A percentile compares a stretch with the other conserved stretches of the same genome.
Evolutionary conservation across 2,888 invertebrate species (phyloP).

Genomic region (Malthinus flaveolus): DNA sequence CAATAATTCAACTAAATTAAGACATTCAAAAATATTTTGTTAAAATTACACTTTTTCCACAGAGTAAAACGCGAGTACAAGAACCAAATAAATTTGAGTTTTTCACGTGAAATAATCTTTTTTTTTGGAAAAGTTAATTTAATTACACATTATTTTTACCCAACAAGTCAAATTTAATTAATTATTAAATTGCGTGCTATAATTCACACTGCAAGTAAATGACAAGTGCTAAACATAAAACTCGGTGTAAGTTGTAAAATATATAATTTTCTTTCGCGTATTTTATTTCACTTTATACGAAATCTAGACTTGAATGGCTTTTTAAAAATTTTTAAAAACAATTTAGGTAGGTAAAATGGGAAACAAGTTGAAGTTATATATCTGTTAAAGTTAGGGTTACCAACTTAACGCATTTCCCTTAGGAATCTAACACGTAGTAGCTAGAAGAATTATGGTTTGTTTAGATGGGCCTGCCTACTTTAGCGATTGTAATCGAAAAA

Average conservation of each 20-base stretch:
- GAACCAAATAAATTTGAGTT: not conserved
- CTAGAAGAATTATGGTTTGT: constrained; percentile 45
- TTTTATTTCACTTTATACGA: not conserved
- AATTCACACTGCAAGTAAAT: constrained; percentile 20
- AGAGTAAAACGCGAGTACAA: not conserved
- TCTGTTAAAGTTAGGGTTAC: constrained; percentile 25
- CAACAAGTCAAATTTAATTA: constrained; percentile 19
- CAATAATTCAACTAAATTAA: constrained; percentile 12
- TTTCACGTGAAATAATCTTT: not conserved
- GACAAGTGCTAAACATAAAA: constrained; percentile 40
- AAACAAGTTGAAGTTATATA: constrained; percentile 21
- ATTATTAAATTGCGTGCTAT: constrained; percentile 37
- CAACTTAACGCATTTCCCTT: constrained; percentile 37
- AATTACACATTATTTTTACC: not conserved
- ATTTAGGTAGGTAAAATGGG: too few species aligned
- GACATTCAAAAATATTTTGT: constrained; percentile 16
- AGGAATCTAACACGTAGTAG: constrained; percentile 35
- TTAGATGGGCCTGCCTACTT: constrained; percentile 46
- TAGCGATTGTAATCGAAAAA: constrained; percentile 44
- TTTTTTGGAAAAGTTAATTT: not conserved
- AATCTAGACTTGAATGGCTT: too few species aligned
- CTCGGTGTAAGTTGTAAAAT: constrained; percentile 27
- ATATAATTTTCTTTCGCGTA: not conserved
- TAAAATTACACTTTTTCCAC: not conserved
- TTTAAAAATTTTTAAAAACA: too few species aligned